Conservation (phyloP, 2,888 invertebrate species). For the Drosophila kambysellisi region DNA sequence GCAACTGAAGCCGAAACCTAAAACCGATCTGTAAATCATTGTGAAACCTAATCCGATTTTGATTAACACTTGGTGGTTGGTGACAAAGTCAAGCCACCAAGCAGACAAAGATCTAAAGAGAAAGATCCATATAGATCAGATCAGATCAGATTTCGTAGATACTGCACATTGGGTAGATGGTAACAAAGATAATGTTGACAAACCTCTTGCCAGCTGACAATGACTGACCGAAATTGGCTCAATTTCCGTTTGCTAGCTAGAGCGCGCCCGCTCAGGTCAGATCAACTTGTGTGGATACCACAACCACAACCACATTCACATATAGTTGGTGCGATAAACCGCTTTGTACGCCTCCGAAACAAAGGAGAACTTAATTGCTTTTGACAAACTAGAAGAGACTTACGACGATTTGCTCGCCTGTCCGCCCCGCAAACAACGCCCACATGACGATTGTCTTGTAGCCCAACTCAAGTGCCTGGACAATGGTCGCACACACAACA, state of each 20-base stretch:
- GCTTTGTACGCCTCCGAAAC: slow-evolving; percentile 65
- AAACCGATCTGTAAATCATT: slow-evolving; percentile 15
- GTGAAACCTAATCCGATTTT: slow-evolving; percentile 28
- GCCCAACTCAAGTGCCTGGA: slow-evolving; percentile 49
- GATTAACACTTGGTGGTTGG: slow-evolving; percentile 40
- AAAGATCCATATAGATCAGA: slow-evolving; percentile 38
- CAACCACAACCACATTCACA: slow-evolving; percentile 7
- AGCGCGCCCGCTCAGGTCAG: slow-evolving; percentile 17
- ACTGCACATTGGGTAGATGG: slow-evolving; percentile 5
- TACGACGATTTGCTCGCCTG: slow-evolving; percentile 58
- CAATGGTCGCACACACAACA: slow-evolving; percentile 40
- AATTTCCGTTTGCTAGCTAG: slow-evolving; percentile 65
- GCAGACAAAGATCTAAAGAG: not conserved
- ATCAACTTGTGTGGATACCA: not conserved
- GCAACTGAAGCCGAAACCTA: not conserved
- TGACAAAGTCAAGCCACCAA: slow-evolving; percentile 44
- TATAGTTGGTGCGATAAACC: slow-evolving; percentile 31
- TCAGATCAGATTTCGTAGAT: slow-evolving; percentile 20
- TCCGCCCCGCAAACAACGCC: slow-evolving; percentile 63
- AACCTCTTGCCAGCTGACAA: slow-evolving; percentile 40
- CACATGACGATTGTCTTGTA: slow-evolving; percentile 30
- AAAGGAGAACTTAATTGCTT: slow-evolving; percentile 67
- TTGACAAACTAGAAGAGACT: slow-evolving; percentile 62
- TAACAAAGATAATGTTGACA: slow-evolving; percentile 64
- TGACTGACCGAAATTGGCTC: slow-evolving; percentile 60